Conservation (phyloP, 2,797 vertebrate genomes). For the Meriones psammophilus region DNA sequence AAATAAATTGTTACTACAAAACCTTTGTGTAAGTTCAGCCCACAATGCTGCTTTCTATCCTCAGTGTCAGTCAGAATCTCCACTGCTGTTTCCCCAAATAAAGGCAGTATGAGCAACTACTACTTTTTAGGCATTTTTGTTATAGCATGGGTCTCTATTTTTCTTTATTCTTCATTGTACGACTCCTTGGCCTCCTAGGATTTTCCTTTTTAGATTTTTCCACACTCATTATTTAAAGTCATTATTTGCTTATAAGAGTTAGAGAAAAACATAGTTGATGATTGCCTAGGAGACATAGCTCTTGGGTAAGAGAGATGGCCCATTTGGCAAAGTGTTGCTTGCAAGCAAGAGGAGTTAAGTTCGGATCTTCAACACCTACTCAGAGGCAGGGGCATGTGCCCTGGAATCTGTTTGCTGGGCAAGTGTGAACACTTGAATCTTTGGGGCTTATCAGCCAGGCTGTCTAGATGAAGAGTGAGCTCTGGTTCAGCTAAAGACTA, state of each 20-base stretch:
- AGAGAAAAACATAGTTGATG: background rate
- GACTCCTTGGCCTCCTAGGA: fast-evolving
- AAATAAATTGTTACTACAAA: background rate
- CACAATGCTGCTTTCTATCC: background rate
- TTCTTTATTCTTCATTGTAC: fast-evolving
- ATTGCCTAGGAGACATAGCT: background rate
- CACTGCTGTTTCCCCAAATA: background rate
- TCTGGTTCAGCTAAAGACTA: background rate
- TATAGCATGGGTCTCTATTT: background rate
- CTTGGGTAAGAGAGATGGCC: too few relatives aligned
- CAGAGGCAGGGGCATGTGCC: background rate
- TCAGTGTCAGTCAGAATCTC: background rate
- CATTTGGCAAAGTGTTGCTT: background rate
- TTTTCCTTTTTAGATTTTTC: background rate
- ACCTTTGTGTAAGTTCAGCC: background rate
- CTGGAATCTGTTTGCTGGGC: background rate
- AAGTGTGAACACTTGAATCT: too few relatives aligned
- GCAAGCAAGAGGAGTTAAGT: background rate
- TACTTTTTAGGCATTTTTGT: background rate
- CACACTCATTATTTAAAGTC: background rate
- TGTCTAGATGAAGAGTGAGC: background rate
- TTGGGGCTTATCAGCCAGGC: fast-evolving
- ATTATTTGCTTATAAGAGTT: background rate
- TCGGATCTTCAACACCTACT: background rate
- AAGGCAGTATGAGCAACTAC: background rate